Base-by-base conservation (phyloP, 2,888 invertebrate species). In the Nomada flava region DNA sequence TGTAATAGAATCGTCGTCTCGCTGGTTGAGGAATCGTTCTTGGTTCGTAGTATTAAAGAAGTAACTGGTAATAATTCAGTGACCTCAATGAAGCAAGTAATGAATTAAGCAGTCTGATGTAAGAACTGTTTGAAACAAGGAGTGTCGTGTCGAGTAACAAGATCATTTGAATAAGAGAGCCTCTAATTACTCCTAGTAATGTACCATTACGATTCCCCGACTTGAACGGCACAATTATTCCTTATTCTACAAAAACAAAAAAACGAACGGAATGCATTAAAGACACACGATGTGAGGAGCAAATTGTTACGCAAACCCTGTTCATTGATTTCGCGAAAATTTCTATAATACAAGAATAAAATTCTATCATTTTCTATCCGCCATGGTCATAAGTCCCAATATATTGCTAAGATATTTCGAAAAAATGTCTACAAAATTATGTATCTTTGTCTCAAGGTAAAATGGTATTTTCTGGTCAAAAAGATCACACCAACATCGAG, bases 111-210 rank as follows among this genome's bases (percentile, higher is more conserved):
- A 67, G 53, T 42, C 20, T 3, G 20, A 13, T 20, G 36, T 67
- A 67, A 55, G 67, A 11, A n/a, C 20, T 10, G n/a, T 67, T 67
- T 55, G 53, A 68, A 55, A 53, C 53, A 55, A 29, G 7, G 26
- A 15, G 15, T 15, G 15, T 53, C 53, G 36, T 67, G 67, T 15
- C 52, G 67, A 36, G 29, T 36, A 67, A 36, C 36, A 64, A 64
- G 64, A 55, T 23, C 10, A 42, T 68, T 68, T 55, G 67, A 68
- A 68, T 68, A 68, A 15, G 23, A 13, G 53, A 42, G 53, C 18
- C 23, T 42, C 53, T 42, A 42, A 55, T 20, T 52, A n/a, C 36
- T 52, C 15, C 20, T n/a, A 5, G 18, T 20, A 36, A 7, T 36
- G 29, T 52, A 36, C 9, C 4, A 13, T 65, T 29, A 52, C 3